Evolutionary conservation across 2,113 vertebrate genomes (phyloP), one percentile per base, ranked within the genome.

Genomic region (Circaetus cinerascens): DNA sequence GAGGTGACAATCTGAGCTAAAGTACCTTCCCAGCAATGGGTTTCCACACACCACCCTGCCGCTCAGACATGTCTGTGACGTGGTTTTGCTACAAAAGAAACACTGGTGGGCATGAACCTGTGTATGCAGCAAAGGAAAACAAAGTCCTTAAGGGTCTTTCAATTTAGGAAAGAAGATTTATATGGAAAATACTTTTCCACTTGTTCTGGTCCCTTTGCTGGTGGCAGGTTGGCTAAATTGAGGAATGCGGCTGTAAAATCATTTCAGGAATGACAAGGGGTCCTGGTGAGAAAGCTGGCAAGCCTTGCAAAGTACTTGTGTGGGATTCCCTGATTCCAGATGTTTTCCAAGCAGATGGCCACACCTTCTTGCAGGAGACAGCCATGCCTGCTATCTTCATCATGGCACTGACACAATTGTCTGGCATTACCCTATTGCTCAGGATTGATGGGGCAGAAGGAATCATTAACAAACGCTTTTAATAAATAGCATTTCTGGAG

Each of bases 51-150:
- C 8, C 11, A 25, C 8, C 0, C 8, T 5, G 12, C 29, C 13
- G 5, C 34, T 36, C 9, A 15, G 69, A 46, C 9, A 7, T 0
- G 1, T 23, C 23, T 16, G 15, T 5, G 1, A 3, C 1, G 4
- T 23, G 4, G 38, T 11, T 87, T 69, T 46, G 25, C 30, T 72
- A 15, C 22, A 11, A 34, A 77, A 87, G 60, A 66, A 81, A 13
- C 29, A 21, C 6, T 26, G 3, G 3, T 16, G 16, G 4, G 3
- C n/a, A 32, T 23, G 41, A 48, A 22, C 3, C 25, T 87, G 10
- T 29, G 48, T 66, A 15, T 32, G 38, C 71, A 53, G 34, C 19
- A 34, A 83, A 36, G 34, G 12, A 56, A 71, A 40, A 51, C 10
- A 55, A 68, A 82, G 5, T 17, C 23, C 64, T 75, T 27, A 15